phyloP scores from a whole-genome alignment of 2,888 invertebrate species.

The Vannuccia rotundouncinata region DNA sequence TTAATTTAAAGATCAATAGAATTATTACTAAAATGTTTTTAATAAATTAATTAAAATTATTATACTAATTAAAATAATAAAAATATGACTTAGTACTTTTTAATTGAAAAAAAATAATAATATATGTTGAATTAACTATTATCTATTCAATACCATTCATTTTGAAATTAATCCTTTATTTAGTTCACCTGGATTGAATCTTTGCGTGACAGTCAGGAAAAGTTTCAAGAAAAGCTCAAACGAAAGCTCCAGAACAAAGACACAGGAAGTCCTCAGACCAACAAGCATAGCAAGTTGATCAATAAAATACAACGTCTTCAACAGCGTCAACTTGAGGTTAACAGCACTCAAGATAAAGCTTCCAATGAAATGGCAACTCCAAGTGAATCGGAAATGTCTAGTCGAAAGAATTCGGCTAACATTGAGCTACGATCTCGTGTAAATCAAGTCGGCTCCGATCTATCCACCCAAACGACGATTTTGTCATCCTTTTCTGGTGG shows the following conservation, averaged over 20 bases:
- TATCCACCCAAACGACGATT: neutral
- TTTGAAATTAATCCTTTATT: neutral
- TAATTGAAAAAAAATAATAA: neutral
- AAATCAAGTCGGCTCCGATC: neutral
- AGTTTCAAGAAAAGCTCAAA: constrained; percentile 40
- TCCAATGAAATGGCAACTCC: neutral
- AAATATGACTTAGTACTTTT: neutral
- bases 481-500: neutral
- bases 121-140: neutral
- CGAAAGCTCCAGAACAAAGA: constrained; percentile 32
- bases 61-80: neutral
- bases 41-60: neutral
- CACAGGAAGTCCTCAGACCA: constrained; percentile 38
- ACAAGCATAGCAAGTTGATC: constrained; percentile 39
- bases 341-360: neutral
- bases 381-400: neutral
- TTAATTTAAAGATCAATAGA: neutral
- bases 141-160: neutral
- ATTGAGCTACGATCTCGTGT: neutral
- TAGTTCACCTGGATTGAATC: constrained; percentile 37
- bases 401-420: constrained; percentile 2
- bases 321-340: neutral
- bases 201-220: constrained; percentile 38
- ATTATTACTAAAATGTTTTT: neutral
- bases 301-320: constrained; percentile 35